Evolutionary conservation across 2,113 vertebrate genomes (phyloP).

Genomic region (Sterrhoptilus dennistouni): DNA sequence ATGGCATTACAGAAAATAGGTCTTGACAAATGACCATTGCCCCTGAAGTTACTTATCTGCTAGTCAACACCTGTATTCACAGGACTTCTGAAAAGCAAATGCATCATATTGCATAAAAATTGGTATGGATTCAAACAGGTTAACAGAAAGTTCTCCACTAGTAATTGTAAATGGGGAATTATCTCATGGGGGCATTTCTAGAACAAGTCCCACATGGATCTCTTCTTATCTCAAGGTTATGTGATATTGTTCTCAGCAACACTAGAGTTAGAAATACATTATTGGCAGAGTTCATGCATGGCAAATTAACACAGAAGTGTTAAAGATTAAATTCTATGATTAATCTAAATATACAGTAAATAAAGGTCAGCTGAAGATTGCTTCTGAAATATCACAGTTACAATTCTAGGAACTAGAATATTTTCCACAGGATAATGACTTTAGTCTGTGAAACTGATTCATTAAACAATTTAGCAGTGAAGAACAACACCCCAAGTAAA

Average conservation of each 20-base stretch:
- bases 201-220: background rate
- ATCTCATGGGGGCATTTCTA: slow-evolving; percentile 3
- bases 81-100: background rate
- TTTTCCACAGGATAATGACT: background rate
- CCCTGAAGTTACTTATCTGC: background rate
- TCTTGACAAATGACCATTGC: background rate
- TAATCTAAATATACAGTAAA: background rate
- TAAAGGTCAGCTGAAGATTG: background rate
- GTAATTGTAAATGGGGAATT: background rate
- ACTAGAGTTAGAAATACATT: background rate
- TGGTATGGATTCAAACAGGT: background rate
- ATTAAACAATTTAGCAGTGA: background rate
- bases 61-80: background rate
- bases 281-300: background rate
- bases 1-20: background rate
- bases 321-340: background rate
- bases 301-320: background rate
- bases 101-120: background rate
- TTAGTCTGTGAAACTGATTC: background rate
- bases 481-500: background rate
- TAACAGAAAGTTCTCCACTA: background rate
- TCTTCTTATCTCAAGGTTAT: slow-evolving; percentile 26
- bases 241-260: background rate
- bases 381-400: background rate
- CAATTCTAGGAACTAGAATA: background rate